Evolutionary conservation across 2,888 invertebrate species (phyloP), one percentile per base, ranked within the genome.

Genomic region (Ctena decussata): DNA sequence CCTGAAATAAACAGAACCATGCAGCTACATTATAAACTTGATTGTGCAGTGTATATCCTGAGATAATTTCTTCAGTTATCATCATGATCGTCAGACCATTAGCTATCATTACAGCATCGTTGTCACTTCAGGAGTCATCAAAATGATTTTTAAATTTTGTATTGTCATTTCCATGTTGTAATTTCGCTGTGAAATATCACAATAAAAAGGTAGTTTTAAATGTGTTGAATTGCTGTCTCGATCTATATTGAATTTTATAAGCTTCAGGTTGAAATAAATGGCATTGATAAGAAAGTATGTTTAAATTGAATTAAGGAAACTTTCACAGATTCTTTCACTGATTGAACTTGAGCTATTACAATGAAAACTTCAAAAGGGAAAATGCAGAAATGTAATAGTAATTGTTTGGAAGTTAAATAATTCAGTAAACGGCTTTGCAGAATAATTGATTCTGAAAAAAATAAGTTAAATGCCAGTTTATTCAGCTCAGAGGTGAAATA

Each of bases 81-180:
- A n/a, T n/a, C n/a, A n/a, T n/a, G n/a, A 35, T 65, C 65, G 35
- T 35, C 32, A 35, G 65, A 35, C 32, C 65, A 65, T 65, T 35
- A 18, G 3, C 18, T 35, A 65, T 65, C 65, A 65, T 60, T n/a
- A 53, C 32, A 35, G 32, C 21, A 65, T 32, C 15, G 35, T 65
- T 65, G 65, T 65, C 57, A 57, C 30, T 46, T 21, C 18, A 46
- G 46, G 46, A 46, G 46, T 46, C 46, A 46, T 46, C 46, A 46
- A 46, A 46, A 46, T 46, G 15, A 57, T 57, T 30, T 65, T 35
- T 3, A 32, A 65, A 35, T 65, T 65, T 65, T 12, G 32, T 35
- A 15, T 35, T 65, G 65, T 65, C 65, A 65, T 65, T 65, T 65
- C 65, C 65, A 65, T 65, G 65, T 65, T 65, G 65, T 65, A 24